phyloP scores from a whole-genome alignment of 2,797 vertebrate genomes.

The Holocentrus rufus region DNA sequence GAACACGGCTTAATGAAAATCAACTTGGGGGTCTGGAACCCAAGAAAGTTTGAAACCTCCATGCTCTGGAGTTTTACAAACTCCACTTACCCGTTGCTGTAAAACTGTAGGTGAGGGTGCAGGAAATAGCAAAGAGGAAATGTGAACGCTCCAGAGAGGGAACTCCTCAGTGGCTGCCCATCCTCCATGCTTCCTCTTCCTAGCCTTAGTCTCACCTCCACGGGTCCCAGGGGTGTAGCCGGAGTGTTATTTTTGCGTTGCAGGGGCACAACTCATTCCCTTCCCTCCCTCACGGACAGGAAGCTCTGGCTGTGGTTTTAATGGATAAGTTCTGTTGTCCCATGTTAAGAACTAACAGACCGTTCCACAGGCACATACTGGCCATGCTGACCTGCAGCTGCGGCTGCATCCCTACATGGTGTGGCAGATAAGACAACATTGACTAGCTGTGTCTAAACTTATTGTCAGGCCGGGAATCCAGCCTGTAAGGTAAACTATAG shows the following conservation, averaged over 20 bases:
- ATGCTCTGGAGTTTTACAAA: background rate
- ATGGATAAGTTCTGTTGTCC: slow-evolving; percentile 31
- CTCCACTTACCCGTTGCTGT: slow-evolving; percentile 21
- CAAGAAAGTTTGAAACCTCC: no score
- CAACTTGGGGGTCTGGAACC: no score
- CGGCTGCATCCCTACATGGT: background rate
- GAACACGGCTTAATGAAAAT: no score
- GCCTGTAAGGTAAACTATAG: slow-evolving; percentile 18
- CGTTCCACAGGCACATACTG: slow-evolving; percentile 35
- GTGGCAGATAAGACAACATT: slow-evolving; percentile 48
- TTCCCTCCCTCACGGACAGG: slow-evolving; percentile 58
- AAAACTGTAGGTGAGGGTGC: slow-evolving; percentile 10
- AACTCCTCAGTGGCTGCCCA: slow-evolving; percentile 35
- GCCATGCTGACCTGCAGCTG: slow-evolving; percentile 27
- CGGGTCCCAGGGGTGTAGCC: slow-evolving; percentile 53
- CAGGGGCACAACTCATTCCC: slow-evolving; percentile 59
- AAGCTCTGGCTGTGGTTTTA: slow-evolving; percentile 55
- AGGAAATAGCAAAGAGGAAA: slow-evolving; percentile 57
- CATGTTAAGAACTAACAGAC: slow-evolving; percentile 57
- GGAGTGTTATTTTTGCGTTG: slow-evolving; percentile 73
- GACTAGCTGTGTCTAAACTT: background rate
- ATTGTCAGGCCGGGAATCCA: background rate
- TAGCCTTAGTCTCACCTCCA: slow-evolving; percentile 58
- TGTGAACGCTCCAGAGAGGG: slow-evolving; percentile 50
- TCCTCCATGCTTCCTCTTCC: slow-evolving; percentile 74